Conservation (phyloP, 2,888 invertebrate species). For the Antheraea yamamai region DNA sequence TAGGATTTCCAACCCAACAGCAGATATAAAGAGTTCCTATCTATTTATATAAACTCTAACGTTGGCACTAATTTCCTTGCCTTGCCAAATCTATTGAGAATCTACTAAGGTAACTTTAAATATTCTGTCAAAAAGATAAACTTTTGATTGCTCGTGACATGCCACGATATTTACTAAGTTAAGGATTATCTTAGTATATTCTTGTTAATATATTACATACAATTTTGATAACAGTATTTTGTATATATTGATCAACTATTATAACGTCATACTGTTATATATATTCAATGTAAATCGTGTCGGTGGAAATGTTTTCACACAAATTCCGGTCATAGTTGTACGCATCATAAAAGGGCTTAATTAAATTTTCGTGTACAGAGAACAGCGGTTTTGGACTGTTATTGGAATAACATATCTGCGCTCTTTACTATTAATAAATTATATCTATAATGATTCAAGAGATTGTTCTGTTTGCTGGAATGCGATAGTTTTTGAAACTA, state of each 20-base stretch:
- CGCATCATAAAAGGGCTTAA: not conserved
- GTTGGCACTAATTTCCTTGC: too few species aligned
- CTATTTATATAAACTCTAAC: too few species aligned
- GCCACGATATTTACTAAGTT: too few species aligned
- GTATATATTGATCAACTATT: not conserved
- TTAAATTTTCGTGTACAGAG: not conserved
- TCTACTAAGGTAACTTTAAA: too few species aligned
- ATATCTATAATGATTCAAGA: not conserved
- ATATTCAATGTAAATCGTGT: not conserved
- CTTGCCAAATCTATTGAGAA: too few species aligned
- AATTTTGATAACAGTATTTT: not conserved
- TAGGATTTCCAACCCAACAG: too few species aligned
- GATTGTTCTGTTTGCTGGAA: too few species aligned
- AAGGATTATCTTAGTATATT: too few species aligned
- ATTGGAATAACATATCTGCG: not conserved
- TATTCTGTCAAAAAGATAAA: too few species aligned
- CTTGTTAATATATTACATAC: not conserved
- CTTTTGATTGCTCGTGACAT: too few species aligned
- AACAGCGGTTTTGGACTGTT: not conserved
- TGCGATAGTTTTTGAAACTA: too few species aligned
- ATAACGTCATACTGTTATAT: not conserved
- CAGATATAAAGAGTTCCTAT: too few species aligned
- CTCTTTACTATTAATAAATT: not conserved
- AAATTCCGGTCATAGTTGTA: slow-evolving; percentile 1
- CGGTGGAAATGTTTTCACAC: not conserved